Base-by-base conservation (phyloP, 2,113 vertebrate genomes). In the Tragelaphus imberbis region DNA sequence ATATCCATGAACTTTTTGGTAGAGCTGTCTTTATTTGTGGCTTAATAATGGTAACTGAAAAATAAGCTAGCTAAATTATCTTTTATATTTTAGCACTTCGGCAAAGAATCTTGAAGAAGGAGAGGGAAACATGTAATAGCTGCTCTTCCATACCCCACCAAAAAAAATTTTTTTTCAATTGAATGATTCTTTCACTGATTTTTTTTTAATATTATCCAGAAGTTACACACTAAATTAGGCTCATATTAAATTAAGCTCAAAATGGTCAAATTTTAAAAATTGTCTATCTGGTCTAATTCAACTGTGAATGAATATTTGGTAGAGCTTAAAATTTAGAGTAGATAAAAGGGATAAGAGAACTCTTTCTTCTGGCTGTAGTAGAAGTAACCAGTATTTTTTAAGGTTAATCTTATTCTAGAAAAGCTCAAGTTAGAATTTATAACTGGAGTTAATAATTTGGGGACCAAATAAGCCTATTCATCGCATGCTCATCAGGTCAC, bases 261-360 rank as follows among this genome's bases (percentile, higher is more conserved):
- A 96, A 58, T 75, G 2, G 14, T 65, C 55, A 94, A 77, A 33
- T 96, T 91, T 94, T 95, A 71, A 80, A 92, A 59, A 87, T 9
- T 58, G 40, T 93, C 68, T 94, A 68, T 65, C 40, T 91, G 51
- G 7, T 79, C 71, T 93, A 87, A 96, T 68, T 87, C 77, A 88
- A 47, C 23, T 71, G 85, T 63, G 47, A 91, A 92, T 51, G 79
- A 84, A 27, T 91, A 44, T 90, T 86, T 71, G 87, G 40, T 6
- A 92, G 59, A 96, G 61, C 56, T 92, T 40, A 82, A 89, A 44
- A 61, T 63, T 82, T 63, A 93, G 9, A 92, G 36, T 7, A 92
- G n/a, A 21, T 28, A 33, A 58, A 91, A 86, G 5, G 11, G 11
- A 49, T 75, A 56, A 71, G n/a, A 71, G 30, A 84, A 75, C 15